A percentile compares a stretch with the other conserved stretches of the same genome.
Evolutionary conservation across 2,797 vertebrate genomes (phyloP).

Genomic region (Lepus oiostolus): DNA sequence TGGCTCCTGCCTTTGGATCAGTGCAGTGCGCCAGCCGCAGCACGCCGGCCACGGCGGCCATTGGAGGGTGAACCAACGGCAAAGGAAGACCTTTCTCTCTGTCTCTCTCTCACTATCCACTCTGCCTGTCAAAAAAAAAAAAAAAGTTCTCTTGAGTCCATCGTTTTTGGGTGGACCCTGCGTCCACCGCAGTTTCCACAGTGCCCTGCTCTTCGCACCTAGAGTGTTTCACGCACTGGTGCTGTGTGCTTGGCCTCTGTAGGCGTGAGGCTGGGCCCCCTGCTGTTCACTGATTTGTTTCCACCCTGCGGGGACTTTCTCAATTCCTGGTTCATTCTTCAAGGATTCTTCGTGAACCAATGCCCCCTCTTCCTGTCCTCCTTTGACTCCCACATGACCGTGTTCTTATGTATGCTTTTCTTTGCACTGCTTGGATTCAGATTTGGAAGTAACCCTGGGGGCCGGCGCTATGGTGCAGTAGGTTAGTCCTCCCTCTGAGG

Average conservation of each 20-base stretch:
- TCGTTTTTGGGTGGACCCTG: neutral
- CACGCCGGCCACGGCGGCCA: too few species aligned
- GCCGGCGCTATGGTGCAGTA: too few species aligned
- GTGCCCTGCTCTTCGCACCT: neutral
- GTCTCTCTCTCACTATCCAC: too few species aligned
- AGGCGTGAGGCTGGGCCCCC: neutral
- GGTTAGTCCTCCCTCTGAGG: too few species aligned
- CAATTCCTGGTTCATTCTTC: neutral
- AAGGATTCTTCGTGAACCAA: neutral
- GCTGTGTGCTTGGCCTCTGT: neutral
- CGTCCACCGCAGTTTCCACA: fast-evolving
- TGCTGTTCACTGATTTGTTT: neutral
- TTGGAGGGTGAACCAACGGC: too few species aligned
- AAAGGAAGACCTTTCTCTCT: too few species aligned
- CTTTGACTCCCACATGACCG: neutral
- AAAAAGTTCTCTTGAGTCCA: too few species aligned
- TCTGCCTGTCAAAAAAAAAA: too few species aligned
- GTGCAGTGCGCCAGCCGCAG: too few species aligned
- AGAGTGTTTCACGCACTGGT: neutral
- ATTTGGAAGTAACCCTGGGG: neutral
- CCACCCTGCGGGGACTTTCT: neutral
- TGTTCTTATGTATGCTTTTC: neutral
- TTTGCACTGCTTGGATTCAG: neutral
- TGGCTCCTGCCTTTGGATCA: too few species aligned
- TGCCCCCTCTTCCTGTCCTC: neutral